Evolutionary conservation across 2,797 vertebrate species (phyloP).

Genomic region (Naso thynnoides): DNA sequence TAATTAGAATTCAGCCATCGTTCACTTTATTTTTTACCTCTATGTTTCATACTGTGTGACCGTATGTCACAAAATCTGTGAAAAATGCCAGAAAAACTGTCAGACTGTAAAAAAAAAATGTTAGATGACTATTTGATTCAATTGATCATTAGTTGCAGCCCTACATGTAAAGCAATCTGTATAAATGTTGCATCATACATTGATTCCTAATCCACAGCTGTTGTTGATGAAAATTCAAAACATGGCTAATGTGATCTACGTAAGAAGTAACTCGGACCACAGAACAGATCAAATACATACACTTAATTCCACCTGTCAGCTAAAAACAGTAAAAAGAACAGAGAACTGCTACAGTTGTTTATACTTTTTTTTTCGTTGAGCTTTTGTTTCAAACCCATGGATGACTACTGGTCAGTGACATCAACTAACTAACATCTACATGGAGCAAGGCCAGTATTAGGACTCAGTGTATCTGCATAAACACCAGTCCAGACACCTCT

Average conservation of each 20-base stretch:
- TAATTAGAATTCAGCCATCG: neutral
- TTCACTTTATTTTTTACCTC: neutral
- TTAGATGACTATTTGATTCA: neutral
- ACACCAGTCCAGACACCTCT: conserved; percentile 35
- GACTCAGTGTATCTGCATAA: conserved; percentile 20
- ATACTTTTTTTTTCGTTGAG: neutral
- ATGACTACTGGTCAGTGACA: too few species aligned
- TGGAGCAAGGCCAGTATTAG: neutral
- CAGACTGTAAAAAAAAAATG: neutral
- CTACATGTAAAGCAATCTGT: too few species aligned
- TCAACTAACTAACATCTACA: conserved; percentile 1
- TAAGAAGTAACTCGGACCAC: neutral
- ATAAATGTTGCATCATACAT: too few species aligned
- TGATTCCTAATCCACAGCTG: neutral
- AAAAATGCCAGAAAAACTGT: too few species aligned
- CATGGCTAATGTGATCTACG: neutral
- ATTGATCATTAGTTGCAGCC: neutral
- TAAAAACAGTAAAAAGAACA: neutral
- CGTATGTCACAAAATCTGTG: neutral
- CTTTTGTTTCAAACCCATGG: neutral
- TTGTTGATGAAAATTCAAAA: neutral
- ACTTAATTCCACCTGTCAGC: neutral
- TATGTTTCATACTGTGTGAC: neutral
- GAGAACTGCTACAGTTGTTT: neutral
- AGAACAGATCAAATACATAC: too few species aligned